These are phyloP conservation scores for Delphinapterus leucas DNA, from an alignment of 2,113 vertebrate species.

Conservation along the genomic window DNA sequence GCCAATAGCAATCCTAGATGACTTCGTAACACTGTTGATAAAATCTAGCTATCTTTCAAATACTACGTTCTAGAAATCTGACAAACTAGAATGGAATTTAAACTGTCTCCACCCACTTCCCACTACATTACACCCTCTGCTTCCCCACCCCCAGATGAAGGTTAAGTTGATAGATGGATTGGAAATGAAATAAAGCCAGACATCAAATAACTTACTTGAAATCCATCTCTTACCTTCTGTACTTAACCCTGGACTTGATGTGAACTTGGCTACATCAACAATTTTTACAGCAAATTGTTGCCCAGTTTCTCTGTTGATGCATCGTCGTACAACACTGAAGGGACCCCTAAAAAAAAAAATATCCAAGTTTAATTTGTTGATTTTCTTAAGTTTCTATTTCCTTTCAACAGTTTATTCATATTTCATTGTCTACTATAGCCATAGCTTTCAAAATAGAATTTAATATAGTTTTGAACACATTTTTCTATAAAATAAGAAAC, in stretches of 20 bases:
- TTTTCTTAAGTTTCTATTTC: conserved; percentile 2
- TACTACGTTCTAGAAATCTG: conserved; percentile 41
- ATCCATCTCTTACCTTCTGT: conserved; percentile 93
- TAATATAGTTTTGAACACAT: conserved; percentile 34
- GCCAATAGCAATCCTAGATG: neutral
- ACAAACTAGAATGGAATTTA: conserved; percentile 22
- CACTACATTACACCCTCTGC: conserved; percentile 37
- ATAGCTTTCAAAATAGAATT: neutral
- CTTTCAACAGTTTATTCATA: neutral
- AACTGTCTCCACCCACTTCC: conserved; percentile 67
- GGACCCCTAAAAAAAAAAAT: conserved; percentile 89
- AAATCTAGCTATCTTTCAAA: conserved; percentile 29
- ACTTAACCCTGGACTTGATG: conserved; percentile 99
- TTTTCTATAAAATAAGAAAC: neutral
- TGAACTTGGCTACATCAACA: conserved; percentile 99
- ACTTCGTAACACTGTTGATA: conserved; percentile 12
- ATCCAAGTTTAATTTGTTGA: conserved; percentile 52
- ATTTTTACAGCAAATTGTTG: conserved; percentile 99
- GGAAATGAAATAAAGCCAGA: conserved; percentile 79
- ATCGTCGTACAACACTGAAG: conserved; percentile 98
- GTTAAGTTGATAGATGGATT: conserved; percentile 77
- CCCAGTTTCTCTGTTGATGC: conserved; percentile 98
- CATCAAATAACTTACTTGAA: conserved; percentile 82
- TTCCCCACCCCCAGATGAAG: conserved; percentile 72
- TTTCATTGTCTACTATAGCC: neutral